These are phyloP conservation scores for Oryzias curvinotus DNA, from an alignment of 2,113 vertebrate species.

Conservation along the genomic window DNA sequence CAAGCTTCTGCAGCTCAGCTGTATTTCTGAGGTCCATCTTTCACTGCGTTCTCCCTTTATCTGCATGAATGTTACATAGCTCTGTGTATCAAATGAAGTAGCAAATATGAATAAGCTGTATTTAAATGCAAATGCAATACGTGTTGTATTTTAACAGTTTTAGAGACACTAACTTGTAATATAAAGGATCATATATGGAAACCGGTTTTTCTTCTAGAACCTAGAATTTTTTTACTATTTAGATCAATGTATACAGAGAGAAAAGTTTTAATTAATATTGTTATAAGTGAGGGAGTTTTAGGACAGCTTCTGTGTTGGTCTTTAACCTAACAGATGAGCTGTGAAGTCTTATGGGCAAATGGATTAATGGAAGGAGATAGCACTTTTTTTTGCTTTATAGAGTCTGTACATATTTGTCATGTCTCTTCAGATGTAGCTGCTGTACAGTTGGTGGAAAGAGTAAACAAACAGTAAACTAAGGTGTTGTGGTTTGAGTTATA, in stretches of 20 bases:
- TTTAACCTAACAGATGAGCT: slow-evolving; percentile 47
- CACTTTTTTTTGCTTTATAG: slow-evolving; percentile 70
- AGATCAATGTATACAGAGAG: slow-evolving; percentile 26
- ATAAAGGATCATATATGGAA: slow-evolving; percentile 21
- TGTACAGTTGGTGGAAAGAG: slow-evolving; percentile 54
- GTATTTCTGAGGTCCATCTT: neutral
- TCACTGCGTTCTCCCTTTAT: slow-evolving; percentile 4
- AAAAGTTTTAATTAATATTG: slow-evolving; percentile 19
- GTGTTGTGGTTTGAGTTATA: neutral
- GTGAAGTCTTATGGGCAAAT: slow-evolving; percentile 54
- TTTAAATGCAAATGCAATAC: slow-evolving; percentile 59
- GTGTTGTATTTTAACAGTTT: slow-evolving; percentile 1
- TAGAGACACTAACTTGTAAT: slow-evolving; percentile 55
- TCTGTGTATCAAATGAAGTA: slow-evolving; percentile 76
- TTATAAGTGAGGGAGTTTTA: slow-evolving; percentile 22
- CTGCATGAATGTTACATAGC: slow-evolving; percentile 43
- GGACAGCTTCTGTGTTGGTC: slow-evolving; percentile 34
- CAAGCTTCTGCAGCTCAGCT: too few relatives aligned
- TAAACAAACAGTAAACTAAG: slow-evolving; percentile 40
- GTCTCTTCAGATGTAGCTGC: slow-evolving; percentile 47
- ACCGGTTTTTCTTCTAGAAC: slow-evolving; percentile 29
- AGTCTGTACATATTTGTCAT: slow-evolving; percentile 57
- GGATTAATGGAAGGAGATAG: slow-evolving; percentile 71
- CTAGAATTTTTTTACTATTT: slow-evolving; percentile 28
- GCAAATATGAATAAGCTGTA: slow-evolving; percentile 76